phyloP scores from a whole-genome alignment of 2,113 vertebrate genomes.

The Myocastor coypus region DNA sequence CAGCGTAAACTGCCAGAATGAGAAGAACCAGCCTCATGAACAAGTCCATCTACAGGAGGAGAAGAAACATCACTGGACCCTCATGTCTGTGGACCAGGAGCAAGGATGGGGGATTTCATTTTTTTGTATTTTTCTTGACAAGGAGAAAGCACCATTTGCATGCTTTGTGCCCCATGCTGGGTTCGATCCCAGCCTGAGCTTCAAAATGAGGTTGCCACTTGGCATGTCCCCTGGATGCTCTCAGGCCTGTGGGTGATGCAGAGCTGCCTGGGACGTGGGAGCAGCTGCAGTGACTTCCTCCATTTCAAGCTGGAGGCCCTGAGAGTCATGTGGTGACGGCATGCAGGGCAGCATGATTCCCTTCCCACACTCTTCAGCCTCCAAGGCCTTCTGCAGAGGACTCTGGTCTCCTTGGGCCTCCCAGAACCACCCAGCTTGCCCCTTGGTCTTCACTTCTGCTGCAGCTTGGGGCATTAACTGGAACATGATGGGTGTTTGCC shows the following conservation, averaged over 20 bases:
- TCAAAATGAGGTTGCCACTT: not conserved
- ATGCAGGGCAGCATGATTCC: accelerated
- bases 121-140: conserved; percentile 85
- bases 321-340: not conserved
- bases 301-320: accelerated
- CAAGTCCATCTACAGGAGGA: conserved; percentile 2
- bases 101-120: conserved; percentile 48
- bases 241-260: accelerated
- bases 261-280: not conserved
- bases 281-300: not conserved
- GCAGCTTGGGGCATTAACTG: too few relatives aligned
- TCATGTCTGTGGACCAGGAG: not conserved
- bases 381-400: not conserved
- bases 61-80: not conserved
- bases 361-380: not conserved
- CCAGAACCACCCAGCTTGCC: not conserved
- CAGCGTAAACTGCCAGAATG: conserved; percentile 79
- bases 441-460: not conserved
- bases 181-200: not conserved
- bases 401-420: not conserved
- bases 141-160: conserved; percentile 76
- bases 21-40: conserved; percentile 57
- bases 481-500: not conserved
- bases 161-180: conserved; percentile 76
- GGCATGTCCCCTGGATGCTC: not conserved